Conservation (phyloP, 1,140 invertebrate species). For the Meloidogyne hapla region DNA sequence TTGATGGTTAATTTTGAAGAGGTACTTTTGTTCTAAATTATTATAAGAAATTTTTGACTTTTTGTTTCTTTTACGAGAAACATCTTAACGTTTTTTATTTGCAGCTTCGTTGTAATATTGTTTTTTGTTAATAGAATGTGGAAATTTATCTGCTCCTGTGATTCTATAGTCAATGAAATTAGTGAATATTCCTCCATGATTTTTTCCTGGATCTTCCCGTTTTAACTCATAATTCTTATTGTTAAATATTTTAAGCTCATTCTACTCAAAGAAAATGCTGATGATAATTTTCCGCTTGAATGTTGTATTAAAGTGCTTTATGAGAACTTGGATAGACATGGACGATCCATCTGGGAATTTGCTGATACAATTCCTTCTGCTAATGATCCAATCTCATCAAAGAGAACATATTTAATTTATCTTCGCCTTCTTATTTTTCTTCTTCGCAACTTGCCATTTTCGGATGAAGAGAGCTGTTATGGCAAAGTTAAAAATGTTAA, state of each 20-base stretch:
- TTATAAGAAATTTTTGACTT: neutral
- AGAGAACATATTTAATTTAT: neutral
- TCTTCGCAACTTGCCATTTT: slow-evolving; percentile 20
- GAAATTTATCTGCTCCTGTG: too few species aligned
- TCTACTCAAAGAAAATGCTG: neutral
- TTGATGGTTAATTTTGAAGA: slow-evolving; percentile 2
- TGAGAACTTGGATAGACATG: slow-evolving; percentile 1
- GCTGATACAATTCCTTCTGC: neutral
- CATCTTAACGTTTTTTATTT: too few species aligned
- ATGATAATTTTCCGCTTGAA: neutral
- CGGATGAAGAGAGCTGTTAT: neutral
- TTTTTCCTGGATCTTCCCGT: too few species aligned
- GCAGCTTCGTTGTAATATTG: too few species aligned
- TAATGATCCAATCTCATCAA: neutral
- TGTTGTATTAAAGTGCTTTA: slow-evolving; percentile 1
- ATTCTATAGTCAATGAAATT: too few species aligned
- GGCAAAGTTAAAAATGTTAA: neutral
- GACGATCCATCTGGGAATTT: slow-evolving; percentile 6
- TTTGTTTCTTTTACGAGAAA: neutral
- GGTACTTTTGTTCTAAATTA: slow-evolving; percentile 9
- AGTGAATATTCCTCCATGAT: too few species aligned
- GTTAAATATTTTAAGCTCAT: neutral
- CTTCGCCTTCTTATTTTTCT: slow-evolving; percentile 20
- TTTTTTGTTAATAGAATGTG: too few species aligned
- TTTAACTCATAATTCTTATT: too few species aligned